Evolutionary conservation across 2,888 invertebrate genomes (phyloP).

Genomic region (Metacarcinus magister): DNA sequence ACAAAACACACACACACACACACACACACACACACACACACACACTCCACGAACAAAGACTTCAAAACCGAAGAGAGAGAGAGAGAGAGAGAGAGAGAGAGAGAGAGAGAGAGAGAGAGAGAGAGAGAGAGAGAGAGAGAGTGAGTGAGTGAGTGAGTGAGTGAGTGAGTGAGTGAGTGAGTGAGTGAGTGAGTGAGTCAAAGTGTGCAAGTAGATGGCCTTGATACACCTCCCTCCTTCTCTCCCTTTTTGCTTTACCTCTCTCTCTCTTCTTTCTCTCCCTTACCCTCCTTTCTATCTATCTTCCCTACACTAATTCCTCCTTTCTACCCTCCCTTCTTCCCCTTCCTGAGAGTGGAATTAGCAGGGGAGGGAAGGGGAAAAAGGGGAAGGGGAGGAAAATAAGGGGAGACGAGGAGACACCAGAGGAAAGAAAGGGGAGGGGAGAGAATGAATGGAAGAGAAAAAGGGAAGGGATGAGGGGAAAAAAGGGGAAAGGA

Average conservation of each 20-base stretch:
- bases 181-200: not conserved
- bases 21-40: not conserved
- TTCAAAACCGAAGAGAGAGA: not conserved
- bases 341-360: not conserved
- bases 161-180: not conserved
- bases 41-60: constrained; percentile 45
- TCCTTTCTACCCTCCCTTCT: not conserved
- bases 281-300: not conserved
- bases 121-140: not conserved
- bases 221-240: not conserved
- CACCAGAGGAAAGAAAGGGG: not conserved
- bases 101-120: constrained; percentile 2
- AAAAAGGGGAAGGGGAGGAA: not conserved
- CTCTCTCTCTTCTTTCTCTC: not conserved
- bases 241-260: not conserved
- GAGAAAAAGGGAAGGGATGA: not conserved
- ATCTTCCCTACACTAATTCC: not conserved
- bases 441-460: not conserved
- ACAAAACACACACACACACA: not conserved
- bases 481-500: not conserved
- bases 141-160: not conserved
- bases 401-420: not conserved
- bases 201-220: not conserved
- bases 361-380: not conserved
- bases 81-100: not conserved